Evolutionary conservation across 2,113 vertebrate genomes (phyloP).

Genomic region (Muntiacus muntjak): DNA sequence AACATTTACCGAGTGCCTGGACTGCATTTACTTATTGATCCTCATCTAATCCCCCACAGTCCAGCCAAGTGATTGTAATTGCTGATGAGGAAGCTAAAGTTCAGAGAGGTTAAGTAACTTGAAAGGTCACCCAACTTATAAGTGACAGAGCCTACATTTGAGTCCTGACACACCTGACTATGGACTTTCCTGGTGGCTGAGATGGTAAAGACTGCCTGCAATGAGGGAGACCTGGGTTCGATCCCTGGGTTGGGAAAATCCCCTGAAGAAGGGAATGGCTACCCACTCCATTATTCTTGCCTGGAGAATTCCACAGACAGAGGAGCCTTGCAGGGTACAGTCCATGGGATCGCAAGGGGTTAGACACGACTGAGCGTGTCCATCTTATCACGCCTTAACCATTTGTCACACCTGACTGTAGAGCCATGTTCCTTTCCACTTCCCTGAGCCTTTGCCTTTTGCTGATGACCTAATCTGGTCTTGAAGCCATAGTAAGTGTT

Average conservation of each 20-base stretch:
- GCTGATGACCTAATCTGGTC: background rate
- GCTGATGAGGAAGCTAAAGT: background rate
- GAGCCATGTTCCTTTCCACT: background rate
- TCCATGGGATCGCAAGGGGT: background rate
- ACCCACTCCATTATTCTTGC: background rate
- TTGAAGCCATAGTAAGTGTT: background rate
- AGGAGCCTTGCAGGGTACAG: background rate
- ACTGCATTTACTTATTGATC: background rate
- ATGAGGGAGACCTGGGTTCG: background rate
- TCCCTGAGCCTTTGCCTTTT: background rate
- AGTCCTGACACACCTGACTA: background rate
- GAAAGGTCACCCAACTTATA: background rate
- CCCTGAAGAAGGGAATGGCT: background rate
- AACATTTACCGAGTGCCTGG: background rate
- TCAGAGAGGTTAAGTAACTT: background rate
- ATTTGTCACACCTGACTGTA: background rate
- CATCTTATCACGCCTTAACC: background rate
- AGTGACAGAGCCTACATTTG: background rate
- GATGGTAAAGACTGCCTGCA: background rate
- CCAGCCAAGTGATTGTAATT: background rate
- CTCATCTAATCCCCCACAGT: background rate
- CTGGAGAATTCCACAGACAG: background rate
- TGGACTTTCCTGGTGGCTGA: background rate
- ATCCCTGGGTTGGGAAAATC: background rate
- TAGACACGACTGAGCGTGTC: background rate